Evolutionary conservation across 1,140 invertebrate genomes (phyloP).

Genomic region (Solenopsis invicta): DNA sequence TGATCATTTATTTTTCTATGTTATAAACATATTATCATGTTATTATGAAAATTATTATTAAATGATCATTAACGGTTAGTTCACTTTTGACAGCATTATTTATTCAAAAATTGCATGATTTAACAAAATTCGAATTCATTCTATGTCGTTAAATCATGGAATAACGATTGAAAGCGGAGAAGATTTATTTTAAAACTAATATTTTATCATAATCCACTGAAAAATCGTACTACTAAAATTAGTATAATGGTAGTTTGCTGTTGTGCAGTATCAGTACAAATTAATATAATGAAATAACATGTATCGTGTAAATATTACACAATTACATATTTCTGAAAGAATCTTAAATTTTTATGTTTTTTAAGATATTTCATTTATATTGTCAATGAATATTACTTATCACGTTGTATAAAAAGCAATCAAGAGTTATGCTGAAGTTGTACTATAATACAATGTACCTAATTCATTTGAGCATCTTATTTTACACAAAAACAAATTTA

Average conservation of each 20-base stretch:
- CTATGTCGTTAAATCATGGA: background rate
- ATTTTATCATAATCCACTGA: background rate
- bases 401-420: background rate
- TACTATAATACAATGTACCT: background rate
- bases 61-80: background rate
- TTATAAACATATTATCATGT: background rate
- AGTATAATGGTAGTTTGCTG: background rate
- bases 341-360: background rate
- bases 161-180: background rate
- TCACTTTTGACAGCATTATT: background rate
- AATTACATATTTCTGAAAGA: background rate
- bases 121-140: background rate
- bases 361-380: constrained; percentile 6
- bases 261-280: background rate
- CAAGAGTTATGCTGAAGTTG: background rate
- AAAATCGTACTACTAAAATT: background rate
- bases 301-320: background rate
- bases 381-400: background rate
- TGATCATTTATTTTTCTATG: background rate
- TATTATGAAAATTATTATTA: background rate
- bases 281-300: background rate
- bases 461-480: background rate
- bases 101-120: background rate
- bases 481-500: background rate
- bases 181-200: background rate